Base-by-base conservation (phyloP, 2,113 vertebrate genomes). In the Aythya baeri region DNA sequence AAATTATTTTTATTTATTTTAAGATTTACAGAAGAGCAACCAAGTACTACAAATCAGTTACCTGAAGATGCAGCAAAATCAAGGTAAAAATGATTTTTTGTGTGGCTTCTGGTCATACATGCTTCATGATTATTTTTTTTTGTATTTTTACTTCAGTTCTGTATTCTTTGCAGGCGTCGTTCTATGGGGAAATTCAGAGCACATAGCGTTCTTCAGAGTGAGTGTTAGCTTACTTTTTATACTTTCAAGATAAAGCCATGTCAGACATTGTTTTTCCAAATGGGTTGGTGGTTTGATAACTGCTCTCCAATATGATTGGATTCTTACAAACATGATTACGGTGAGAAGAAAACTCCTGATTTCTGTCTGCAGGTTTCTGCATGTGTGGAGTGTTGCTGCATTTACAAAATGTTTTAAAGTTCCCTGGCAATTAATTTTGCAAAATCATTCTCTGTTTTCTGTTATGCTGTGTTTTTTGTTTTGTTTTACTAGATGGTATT, bases 131-230 rank as follows among this genome's bases (percentile, higher is more conserved):
- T 55, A 12, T 25, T 17, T 63, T 63, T 63, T 63, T 63, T 63
- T 65, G 61, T 29, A 29, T 65, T 67, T 67, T 71, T 71, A 52
- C 27, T 72, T 81, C 13, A 46, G 12, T 29, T 63, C 62, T 92
- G 66, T 85, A 22, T 89, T 91, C n/a, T 21, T 96, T 95, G 25
- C 96, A 99, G 99, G 96, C 73, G 7, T 77, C 89, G 13, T 87
- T 70, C 67, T 96, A 50, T 29, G 97, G 46, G 2, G 61, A 88
- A 57, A n/a, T 15, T 3, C 4, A 25, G 7, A 52, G 18, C 2
- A 6, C 62, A 1, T 5, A 34, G 10, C 54, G 31, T 2, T 94
- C 43, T 96, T 68, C 89, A 12, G 73, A 93, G 96, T 97, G 74
- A 97, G 91, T 95, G 62, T 79, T 29, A 75, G 20, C 43, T 43